Percentiles rank a stretch among this genome's conserved stretches.
Evolutionary conservation across 2,888 invertebrate species (phyloP).

Genomic region (Lithophane leautieri): DNA sequence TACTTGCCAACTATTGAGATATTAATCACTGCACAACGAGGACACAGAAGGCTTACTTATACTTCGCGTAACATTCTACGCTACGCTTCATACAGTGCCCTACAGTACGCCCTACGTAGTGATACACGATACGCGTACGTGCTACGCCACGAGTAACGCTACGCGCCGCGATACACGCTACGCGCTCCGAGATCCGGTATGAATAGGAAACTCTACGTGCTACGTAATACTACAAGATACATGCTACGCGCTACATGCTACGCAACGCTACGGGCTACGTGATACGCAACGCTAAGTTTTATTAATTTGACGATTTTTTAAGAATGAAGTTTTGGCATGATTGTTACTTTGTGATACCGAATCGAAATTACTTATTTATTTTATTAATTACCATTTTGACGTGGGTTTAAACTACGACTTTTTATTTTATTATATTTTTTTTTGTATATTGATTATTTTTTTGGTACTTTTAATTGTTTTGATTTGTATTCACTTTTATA

Average conservation of each 20-base stretch:
- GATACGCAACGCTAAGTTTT: background rate
- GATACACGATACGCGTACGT: background rate
- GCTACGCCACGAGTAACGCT: background rate
- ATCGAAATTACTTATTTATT: background rate
- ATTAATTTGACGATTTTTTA: background rate
- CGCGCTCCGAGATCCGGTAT: background rate
- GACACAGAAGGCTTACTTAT: constrained; percentile 9
- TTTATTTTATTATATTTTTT: background rate
- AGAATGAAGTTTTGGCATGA: background rate
- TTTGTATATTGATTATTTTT: background rate
- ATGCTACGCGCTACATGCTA: background rate
- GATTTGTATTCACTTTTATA: background rate
- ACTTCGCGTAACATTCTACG: background rate
- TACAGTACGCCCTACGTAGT: background rate
- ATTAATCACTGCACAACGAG: background rate
- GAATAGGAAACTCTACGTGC: background rate
- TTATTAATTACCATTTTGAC: background rate
- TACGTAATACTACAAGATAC: background rate
- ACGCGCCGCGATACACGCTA: background rate
- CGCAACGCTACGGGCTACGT: background rate
- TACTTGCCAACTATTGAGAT: constrained; percentile 54
- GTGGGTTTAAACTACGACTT: background rate
- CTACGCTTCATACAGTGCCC: background rate
- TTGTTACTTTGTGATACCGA: background rate
- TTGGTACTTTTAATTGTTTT: too few species aligned